Evolutionary conservation across 2,797 vertebrate genomes (phyloP).

Genomic region (Megaceryle alcyon): DNA sequence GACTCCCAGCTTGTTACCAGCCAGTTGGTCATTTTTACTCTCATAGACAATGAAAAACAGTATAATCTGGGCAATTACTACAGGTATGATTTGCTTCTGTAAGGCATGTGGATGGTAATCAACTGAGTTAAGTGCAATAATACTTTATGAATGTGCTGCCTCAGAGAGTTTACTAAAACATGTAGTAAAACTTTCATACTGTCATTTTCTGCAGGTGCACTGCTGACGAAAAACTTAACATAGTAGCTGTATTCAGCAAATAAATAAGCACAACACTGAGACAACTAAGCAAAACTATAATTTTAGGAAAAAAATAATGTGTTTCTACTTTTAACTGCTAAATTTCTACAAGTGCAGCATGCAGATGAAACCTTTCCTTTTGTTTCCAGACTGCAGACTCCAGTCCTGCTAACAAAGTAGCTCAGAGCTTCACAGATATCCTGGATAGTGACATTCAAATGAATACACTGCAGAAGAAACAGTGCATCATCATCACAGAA

Average conservation of each 20-base stretch:
- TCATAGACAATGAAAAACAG: neutral
- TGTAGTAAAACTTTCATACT: slow-evolving; percentile 30
- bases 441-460: slow-evolving; percentile 23
- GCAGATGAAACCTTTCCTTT: slow-evolving; percentile 37
- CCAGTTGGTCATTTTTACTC: slow-evolving; percentile 23
- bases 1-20: slow-evolving; percentile 22
- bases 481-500: neutral
- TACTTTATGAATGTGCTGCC: slow-evolving; percentile 47
- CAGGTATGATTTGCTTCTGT: slow-evolving; percentile 58
- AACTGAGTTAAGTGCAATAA: slow-evolving; percentile 53
- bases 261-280: slow-evolving; percentile 15
- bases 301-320: neutral
- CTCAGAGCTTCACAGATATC: slow-evolving; percentile 9
- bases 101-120: slow-evolving; percentile 72
- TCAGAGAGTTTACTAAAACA: slow-evolving; percentile 52
- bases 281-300: neutral
- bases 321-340: neutral
- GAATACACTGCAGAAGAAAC: neutral
- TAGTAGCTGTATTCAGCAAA: slow-evolving; percentile 6
- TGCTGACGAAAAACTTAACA: slow-evolving; percentile 29
- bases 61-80: slow-evolving; percentile 29
- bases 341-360: slow-evolving; percentile 2
- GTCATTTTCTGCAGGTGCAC: slow-evolving; percentile 23
- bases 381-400: slow-evolving; percentile 39
- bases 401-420: neutral